Conservation (phyloP, 2,797 vertebrate species). For the Epinephelus awoara region DNA sequence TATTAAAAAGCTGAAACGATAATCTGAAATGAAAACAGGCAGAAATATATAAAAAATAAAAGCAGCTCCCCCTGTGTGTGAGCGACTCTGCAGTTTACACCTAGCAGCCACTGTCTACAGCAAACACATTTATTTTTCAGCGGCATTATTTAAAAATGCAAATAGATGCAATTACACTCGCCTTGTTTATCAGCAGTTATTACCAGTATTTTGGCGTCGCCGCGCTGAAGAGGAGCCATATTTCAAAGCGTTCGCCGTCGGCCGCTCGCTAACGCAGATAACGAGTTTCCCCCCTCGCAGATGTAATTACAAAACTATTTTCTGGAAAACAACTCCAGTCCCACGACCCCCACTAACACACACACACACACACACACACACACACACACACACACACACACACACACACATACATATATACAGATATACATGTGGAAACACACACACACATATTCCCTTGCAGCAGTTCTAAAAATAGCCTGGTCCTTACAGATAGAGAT, state of each 20-base stretch:
- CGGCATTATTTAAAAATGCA: conserved; percentile 84
- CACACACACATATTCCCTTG: conserved; percentile 30
- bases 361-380: conserved; percentile 36
- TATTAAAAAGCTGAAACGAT: conserved; percentile 61
- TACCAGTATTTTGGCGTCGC: conserved; percentile 81
- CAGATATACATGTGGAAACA: conserved; percentile 54
- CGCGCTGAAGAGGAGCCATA: conserved; percentile 78
- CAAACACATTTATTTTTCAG: conserved; percentile 73
- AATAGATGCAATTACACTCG: conserved; percentile 84
- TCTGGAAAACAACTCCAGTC: conserved; percentile 76
- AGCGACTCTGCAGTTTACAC: conserved; percentile 48
- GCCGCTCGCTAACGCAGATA: conserved; percentile 81
- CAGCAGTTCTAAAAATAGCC: conserved; percentile 70
- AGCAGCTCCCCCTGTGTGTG: background rate
- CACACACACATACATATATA: conserved; percentile 21
- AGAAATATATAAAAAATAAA: conserved; percentile 15
- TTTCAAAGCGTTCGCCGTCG: conserved; percentile 85
- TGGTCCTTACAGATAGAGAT: conserved; percentile 65
- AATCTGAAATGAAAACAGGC: conserved; percentile 59
- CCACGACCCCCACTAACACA: conserved; percentile 52
- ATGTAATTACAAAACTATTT: conserved; percentile 87
- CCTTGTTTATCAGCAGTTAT: conserved; percentile 84
- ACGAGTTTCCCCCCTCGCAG: conserved; percentile 81
- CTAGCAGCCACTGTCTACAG: conserved; percentile 63
- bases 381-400: conserved; percentile 40